phyloP scores from a whole-genome alignment of 2,113 vertebrate genomes.

The Cyprinodon variegatus region DNA sequence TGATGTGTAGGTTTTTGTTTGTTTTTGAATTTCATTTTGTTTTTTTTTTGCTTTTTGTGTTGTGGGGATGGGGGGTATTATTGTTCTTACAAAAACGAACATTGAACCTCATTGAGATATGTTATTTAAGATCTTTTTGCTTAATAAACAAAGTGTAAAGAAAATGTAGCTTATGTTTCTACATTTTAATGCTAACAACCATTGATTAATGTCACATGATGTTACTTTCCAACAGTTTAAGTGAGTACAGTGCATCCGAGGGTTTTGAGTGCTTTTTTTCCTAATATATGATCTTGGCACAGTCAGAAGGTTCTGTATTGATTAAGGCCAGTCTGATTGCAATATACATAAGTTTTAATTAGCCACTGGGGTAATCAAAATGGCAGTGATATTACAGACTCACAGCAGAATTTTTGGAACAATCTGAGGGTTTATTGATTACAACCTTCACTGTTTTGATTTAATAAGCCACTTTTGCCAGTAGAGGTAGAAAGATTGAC shows the following conservation, averaged over 20 bases:
- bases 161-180: no score
- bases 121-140: no score
- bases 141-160: no score
- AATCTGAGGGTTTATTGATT: slow-evolving; percentile 67
- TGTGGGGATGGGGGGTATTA: no score
- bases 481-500: slow-evolving; percentile 50
- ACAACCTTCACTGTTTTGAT: slow-evolving; percentile 50
- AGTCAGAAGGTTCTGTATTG: slow-evolving; percentile 39
- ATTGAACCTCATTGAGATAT: no score
- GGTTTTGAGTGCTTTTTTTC: background rate
- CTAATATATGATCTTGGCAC: slow-evolving; percentile 22
- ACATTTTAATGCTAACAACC: no score
- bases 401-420: slow-evolving; percentile 49
- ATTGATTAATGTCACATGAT: no score
- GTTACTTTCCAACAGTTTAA: no score
- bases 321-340: slow-evolving; percentile 60
- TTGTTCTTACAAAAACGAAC: no score
- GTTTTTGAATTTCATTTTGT: no score
- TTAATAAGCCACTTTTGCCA: slow-evolving; percentile 34
- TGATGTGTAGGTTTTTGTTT: no score
- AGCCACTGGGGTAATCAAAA: slow-evolving; percentile 72
- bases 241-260: background rate
- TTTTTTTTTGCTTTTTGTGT: no score
- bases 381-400: slow-evolving; percentile 56
- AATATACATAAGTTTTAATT: slow-evolving; percentile 67